Base-by-base conservation (phyloP, 2,888 invertebrate species). In the Boloria selene region DNA sequence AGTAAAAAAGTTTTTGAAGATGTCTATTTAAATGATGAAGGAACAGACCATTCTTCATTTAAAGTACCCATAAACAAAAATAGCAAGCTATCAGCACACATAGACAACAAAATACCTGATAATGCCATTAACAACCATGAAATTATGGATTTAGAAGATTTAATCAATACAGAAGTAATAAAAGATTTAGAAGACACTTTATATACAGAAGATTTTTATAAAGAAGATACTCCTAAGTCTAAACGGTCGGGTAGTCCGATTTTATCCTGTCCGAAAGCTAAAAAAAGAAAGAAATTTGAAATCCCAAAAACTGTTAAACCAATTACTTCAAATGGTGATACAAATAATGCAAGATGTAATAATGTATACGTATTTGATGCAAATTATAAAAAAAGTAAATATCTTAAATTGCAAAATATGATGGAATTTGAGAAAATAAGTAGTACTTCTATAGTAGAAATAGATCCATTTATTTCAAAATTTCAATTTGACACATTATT, bases 241-340 rank as follows among this genome's bases (percentile, higher is more conserved):
- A 89, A 88, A 75, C 78, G 90, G 74, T 82, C 89, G 0, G 83
- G 81, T 0, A 90, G 91, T 56, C 91, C 92, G 1, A 90, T 92
- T 51, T 68, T 92, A 0, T 85, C 83, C 0, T 91, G 88, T 73
- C 86, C 88, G 0, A 86, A 75, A 75, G 85, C 87, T 1, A 92
- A 90, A 60, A 87, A 75, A 65, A 74, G 79, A 16, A 87, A 78
- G 60, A 75, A 73, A 74, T 89, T 90, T 52, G 81, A 84, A 75
- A 83, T 82, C 2, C 90, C 90, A 10, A 86, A 85, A 16, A 71
- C 45, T 50, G 65, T 44, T 1, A 65, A 67, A 81, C 72, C 70
- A 68, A 64, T 7, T 70, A 75, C n/a, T 6, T 14, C 18, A 16
- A 31, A 42, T 60, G n/a, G 17, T n/a, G 44, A 31, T 1, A 14